Conservation (phyloP, 2,797 vertebrate species). For the Gadopsis bispinosus region DNA sequence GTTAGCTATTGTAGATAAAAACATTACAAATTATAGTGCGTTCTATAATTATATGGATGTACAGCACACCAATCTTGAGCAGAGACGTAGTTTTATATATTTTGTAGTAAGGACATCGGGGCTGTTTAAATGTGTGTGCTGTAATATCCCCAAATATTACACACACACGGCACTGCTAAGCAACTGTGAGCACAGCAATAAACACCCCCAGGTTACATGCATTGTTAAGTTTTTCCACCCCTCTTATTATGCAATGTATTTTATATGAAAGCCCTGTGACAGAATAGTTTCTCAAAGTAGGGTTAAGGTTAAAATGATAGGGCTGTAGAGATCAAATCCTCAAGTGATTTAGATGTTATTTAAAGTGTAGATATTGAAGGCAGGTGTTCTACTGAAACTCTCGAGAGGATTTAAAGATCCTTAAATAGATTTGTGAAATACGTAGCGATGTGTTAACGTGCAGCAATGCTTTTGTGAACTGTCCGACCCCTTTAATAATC, state of each 20-base stretch:
- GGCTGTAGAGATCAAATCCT: conserved; percentile 6
- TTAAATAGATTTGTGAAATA: conserved; percentile 20
- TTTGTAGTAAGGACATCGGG: not conserved
- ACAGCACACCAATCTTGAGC: not conserved
- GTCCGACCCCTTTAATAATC: not conserved
- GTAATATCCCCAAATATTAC: not conserved
- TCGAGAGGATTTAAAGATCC: not conserved
- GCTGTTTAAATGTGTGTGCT: not conserved
- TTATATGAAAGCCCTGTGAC: conserved; percentile 1
- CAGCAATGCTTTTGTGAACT: not conserved
- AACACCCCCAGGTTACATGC: conserved; percentile 10
- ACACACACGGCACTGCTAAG: conserved; percentile 3
- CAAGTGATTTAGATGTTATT: conserved; percentile 1
- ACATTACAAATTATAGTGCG: not conserved
- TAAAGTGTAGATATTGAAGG: not conserved
- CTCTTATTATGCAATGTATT: conserved; percentile 15
- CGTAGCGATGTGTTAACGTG: conserved; percentile 7
- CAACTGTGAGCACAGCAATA: not conserved
- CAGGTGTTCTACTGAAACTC: conserved; percentile 2
- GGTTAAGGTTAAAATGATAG: conserved; percentile 5
- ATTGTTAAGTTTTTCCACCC: not conserved
- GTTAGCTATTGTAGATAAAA: not conserved
- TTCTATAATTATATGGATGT: not conserved
- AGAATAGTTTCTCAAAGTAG: not conserved
- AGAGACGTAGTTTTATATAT: not conserved